phyloP scores from a whole-genome alignment of 2,113 vertebrate genomes.

The Istiophorus platypterus region DNA sequence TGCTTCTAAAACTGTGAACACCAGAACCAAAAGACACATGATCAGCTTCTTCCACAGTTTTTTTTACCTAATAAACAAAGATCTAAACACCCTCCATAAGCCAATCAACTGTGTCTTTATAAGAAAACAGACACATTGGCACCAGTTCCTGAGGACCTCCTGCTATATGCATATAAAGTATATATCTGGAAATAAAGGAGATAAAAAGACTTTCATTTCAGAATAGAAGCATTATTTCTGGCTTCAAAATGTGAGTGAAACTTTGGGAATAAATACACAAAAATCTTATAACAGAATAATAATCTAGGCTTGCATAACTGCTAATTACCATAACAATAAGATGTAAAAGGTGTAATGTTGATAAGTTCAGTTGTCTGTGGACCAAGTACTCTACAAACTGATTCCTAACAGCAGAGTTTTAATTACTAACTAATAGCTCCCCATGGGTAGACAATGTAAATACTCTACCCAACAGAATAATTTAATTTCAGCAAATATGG shows the following conservation, averaged over 20 bases:
- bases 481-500: conserved; percentile 30
- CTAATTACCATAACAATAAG: neutral
- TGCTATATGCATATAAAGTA: no score
- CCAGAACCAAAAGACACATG: conserved; percentile 1
- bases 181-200: no score
- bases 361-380: neutral
- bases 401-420: conserved; percentile 10
- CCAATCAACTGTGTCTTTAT: neutral
- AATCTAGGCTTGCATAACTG: neutral
- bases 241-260: neutral
- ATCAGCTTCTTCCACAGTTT: conserved; percentile 3
- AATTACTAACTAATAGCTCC: conserved; percentile 24
- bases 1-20: conserved; percentile 20
- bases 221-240: neutral
- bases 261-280: neutral
- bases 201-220: no score
- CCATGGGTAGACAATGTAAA: conserved; percentile 12
- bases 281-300: neutral
- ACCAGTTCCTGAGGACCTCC: neutral
- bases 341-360: neutral
- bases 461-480: conserved; percentile 15
- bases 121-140: neutral
- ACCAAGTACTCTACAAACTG: neutral
- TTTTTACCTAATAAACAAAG: no score
- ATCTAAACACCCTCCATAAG: neutral